A percentile compares a stretch with the other conserved stretches of the same genome.
Conservation (phyloP, 1,140 invertebrate genomes). For the Mamestra configurata region DNA sequence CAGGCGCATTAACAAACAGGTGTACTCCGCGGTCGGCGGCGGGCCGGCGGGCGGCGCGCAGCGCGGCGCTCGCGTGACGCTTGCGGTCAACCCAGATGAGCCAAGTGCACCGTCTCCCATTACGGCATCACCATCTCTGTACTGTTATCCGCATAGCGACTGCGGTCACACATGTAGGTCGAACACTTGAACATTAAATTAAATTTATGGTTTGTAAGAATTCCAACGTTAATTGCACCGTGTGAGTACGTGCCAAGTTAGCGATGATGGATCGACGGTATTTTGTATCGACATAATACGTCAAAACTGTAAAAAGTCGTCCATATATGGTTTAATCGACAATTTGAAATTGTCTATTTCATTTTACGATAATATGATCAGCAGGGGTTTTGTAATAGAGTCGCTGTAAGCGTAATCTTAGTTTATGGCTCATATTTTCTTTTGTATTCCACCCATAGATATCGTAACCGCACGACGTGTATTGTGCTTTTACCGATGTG, state of each 20-base stretch:
- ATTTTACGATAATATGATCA: constrained; percentile 3
- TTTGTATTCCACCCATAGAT: constrained; percentile 24
- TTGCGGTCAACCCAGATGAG: constrained; percentile 82
- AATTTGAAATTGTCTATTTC: constrained; percentile 10
- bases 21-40: constrained; percentile 18
- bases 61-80: constrained; percentile 60
- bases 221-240: constrained; percentile 69
- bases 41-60: constrained; percentile 13
- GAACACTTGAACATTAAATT: constrained; percentile 78
- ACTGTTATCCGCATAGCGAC: constrained; percentile 82
- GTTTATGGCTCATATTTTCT: constrained; percentile 27
- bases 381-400: constrained; percentile 8
- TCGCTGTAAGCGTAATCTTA: constrained; percentile 21
- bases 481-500: constrained; percentile 24
- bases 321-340: background rate
- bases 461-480: constrained; percentile 22
- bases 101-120: constrained; percentile 73
- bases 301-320: constrained; percentile 4
- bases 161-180: constrained; percentile 81
- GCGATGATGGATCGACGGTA: constrained; percentile 30
- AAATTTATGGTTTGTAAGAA: constrained; percentile 78
- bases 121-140: constrained; percentile 79
- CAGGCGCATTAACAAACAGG: constrained; percentile 47
- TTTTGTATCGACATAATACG: constrained; percentile 10
- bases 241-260: constrained; percentile 32